phyloP scores from a whole-genome alignment of 2,888 invertebrate genomes.

The Noctua pronuba region DNA sequence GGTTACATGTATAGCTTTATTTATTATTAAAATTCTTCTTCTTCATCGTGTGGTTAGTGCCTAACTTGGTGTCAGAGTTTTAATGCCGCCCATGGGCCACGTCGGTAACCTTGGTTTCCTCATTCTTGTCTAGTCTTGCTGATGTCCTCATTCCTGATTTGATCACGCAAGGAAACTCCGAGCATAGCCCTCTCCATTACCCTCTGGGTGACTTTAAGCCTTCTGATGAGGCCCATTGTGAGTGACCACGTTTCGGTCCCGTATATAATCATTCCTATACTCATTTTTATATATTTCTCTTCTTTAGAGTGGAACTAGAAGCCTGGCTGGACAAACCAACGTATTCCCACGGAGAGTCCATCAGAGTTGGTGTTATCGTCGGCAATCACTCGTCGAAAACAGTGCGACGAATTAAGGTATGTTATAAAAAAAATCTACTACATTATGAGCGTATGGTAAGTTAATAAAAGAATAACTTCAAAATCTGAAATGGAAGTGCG shows the following conservation, averaged over 20 bases:
- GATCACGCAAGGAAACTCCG: too few species aligned
- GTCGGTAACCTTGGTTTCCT: too few species aligned
- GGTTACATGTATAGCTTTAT: background rate
- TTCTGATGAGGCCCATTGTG: too few species aligned
- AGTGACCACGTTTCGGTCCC: too few species aligned
- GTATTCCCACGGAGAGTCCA: constrained; percentile 95
- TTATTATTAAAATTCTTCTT: too few species aligned
- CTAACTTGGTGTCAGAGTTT: too few species aligned
- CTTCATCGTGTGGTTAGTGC: too few species aligned
- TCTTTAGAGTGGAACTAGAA: constrained; percentile 92
- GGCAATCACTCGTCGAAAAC: constrained; percentile 96
- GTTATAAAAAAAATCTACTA: constrained; percentile 41
- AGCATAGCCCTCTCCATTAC: too few species aligned
- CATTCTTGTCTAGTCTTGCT: too few species aligned
- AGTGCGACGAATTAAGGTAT: constrained; percentile 95
- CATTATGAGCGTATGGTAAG: background rate
- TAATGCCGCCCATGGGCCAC: too few species aligned
- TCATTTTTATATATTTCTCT: background rate
- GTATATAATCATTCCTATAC: background rate
- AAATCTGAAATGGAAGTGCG: background rate
- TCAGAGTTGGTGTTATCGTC: constrained; percentile 93
- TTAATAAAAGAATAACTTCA: background rate
- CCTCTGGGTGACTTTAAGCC: too few species aligned
- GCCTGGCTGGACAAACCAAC: constrained; percentile 95
- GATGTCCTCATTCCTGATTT: too few species aligned